phyloP scores from a whole-genome alignment of 2,888 invertebrate species.

The Tachystola acroxantha region DNA sequence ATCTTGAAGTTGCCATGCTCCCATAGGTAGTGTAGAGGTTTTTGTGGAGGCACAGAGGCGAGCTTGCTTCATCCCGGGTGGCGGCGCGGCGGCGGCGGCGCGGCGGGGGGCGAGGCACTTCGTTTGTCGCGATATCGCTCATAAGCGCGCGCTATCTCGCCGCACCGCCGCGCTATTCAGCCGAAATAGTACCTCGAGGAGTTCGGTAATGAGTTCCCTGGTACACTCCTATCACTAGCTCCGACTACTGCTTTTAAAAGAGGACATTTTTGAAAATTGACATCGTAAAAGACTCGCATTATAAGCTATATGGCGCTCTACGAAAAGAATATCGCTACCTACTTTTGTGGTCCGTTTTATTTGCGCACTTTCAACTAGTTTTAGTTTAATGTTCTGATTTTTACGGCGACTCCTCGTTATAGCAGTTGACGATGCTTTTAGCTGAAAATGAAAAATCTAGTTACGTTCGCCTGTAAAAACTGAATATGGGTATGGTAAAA shows the following conservation, averaged over 20 bases:
- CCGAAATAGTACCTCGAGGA: slow-evolving; percentile 74
- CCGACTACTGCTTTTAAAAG: slow-evolving; percentile 52
- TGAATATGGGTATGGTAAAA: too few species aligned
- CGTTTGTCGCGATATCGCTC: slow-evolving; percentile 72
- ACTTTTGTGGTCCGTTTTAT: neutral
- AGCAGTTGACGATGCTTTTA: neutral
- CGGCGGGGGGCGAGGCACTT: slow-evolving; percentile 38
- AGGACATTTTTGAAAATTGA: slow-evolving; percentile 56
- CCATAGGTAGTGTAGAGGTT: slow-evolving; percentile 5
- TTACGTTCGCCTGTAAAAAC: neutral
- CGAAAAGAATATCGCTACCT: neutral
- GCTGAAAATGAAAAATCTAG: neutral
- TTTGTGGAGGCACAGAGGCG: slow-evolving; percentile 2
- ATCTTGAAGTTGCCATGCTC: slow-evolving; percentile 3
- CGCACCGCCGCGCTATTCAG: slow-evolving; percentile 59
- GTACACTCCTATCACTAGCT: slow-evolving; percentile 52
- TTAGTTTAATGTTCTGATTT: neutral
- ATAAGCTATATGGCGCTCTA: slow-evolving; percentile 4
- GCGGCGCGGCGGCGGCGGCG: neutral
- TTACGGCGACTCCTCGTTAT: neutral
- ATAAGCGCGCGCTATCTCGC: slow-evolving; percentile 65
- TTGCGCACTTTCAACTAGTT: neutral
- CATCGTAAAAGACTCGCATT: slow-evolving; percentile 18
- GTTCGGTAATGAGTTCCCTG: slow-evolving; percentile 72
- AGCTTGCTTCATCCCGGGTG: slow-evolving; percentile 1